Conservation (phyloP, 2,113 vertebrate genomes). For the Osmerus mordax region DNA sequence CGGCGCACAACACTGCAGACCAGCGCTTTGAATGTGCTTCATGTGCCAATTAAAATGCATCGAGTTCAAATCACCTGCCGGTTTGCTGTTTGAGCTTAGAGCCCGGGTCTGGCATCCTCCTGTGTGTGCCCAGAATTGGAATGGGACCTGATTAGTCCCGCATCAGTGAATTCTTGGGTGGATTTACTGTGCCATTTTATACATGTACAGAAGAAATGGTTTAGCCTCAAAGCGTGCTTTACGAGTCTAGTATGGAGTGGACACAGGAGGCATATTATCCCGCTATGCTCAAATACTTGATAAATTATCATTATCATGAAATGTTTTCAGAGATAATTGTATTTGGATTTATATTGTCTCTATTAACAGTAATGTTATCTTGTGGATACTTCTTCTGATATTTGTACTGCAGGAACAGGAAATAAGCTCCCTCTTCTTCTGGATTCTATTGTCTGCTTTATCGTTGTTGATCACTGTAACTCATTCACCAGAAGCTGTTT, state of each 20-base stretch:
- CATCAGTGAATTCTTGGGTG: conserved; percentile 31
- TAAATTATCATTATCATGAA: too few species aligned
- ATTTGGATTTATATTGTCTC: background rate
- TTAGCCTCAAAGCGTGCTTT: background rate
- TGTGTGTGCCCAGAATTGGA: conserved; percentile 52
- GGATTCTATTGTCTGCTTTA: background rate
- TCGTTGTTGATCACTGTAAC: conserved; percentile 4
- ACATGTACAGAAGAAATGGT: background rate
- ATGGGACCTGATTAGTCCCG: conserved; percentile 59
- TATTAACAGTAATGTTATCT: background rate
- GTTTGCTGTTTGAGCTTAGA: conserved; percentile 20
- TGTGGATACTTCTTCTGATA: background rate
- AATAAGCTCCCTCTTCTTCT: background rate
- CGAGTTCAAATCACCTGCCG: conserved; percentile 43
- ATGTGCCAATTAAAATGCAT: background rate
- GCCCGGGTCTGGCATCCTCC: conserved; percentile 29
- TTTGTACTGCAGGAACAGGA: background rate
- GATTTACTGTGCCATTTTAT: background rate
- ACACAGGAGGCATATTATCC: background rate
- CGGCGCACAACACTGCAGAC: background rate
- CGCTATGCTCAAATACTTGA: background rate
- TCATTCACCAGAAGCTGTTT: background rate
- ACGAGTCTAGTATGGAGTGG: too few species aligned
- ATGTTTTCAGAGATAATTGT: background rate
- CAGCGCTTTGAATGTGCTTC: background rate